Evolutionary conservation across 1,140 invertebrate species (phyloP), one percentile per base, ranked within the genome.

Genomic region (Listronotus oregonensis): DNA sequence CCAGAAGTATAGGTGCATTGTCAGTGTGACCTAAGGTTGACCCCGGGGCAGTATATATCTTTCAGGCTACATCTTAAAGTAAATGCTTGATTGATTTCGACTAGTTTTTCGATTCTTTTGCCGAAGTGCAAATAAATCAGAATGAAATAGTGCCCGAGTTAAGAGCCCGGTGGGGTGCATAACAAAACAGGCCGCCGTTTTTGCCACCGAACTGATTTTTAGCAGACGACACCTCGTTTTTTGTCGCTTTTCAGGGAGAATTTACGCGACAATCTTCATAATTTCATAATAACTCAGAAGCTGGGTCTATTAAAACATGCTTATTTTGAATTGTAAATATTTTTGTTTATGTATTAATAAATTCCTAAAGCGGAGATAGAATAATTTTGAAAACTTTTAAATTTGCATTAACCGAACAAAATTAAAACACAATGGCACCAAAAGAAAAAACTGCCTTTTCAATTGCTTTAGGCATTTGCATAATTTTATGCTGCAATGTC

Each of bases 111-210:
- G 73, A 76, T 78, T 74, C 75, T 74, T 74, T 73, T 76, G 73
- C 72, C 75, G 71, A 74, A 78, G 77, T 78, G 77, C 77, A 72
- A 71, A 78, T 78, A 78, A 78, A 78, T 78, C 77, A 78, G 74
- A 77, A 78, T 78, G 77, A 78, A 78, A 78, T 78, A 78, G 72
- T 77, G 75, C 68, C 62, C 42, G 64, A 66, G 63, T 69, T 59
- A 57, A 59, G 60, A 63, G 43, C 43, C n/a, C 14, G 59, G 46
- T 64, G 66, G 77, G 77, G 77, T 78, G 77, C 77, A 78, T 78
- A 78, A 78, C 77, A 77, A 78, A 76, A 10, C 71, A 77, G 77
- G 50, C 68, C 58, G 49, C 62, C 44, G 57, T 71, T 75, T 76
- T 75, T 75, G 64, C 64, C 55, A 49, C 59, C 47, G 69, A 72